Base-by-base conservation (phyloP, 2,113 vertebrate species). In the Cranoglanis bouderius region DNA sequence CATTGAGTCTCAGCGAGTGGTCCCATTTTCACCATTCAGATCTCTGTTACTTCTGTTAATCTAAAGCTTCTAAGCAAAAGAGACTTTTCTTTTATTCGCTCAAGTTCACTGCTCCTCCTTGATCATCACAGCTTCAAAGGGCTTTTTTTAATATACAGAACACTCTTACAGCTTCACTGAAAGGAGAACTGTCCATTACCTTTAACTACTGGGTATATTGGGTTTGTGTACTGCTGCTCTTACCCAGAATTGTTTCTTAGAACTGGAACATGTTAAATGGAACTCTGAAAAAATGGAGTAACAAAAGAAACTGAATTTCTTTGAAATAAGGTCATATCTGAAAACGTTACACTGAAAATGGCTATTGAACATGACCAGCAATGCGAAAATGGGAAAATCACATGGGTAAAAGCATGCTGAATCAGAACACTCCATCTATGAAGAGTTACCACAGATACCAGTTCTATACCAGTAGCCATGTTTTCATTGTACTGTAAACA, bases 41-140 rank as follows among this genome's bases (percentile, higher is more conserved):
- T 88, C 84, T 3, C 85, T 89, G 88, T 91, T 87, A 91, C 93
- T 93, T 86, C 63, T 61, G 88, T 63, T 91, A 92, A 90, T 92
- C 88, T 46, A 43, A 24, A n/a, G 74, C 88, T 90, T 89, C 84
- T 35, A 87, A 91, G 88, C 82, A 57, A 46, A 80, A 85, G 86
- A 83, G 51, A 55, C 80, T 81, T 57, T 87, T 74, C 90, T 53
- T 85, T 82, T 81, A 6, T 35, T 72, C 78, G 14, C 12, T 84
- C 29, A 43, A 26, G 6, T 82, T 59, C 24, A 18, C 84, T 35
- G 46, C 19, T 12, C 26, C 29, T 32, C 6, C 1, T 35, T 12
- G 55, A 35, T 38, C 55, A 40, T 13, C 35, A 40, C 8, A 0
- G 32, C 51, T 81, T 32, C n/a, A 81, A 81, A 81, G 46, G 29